These are phyloP conservation scores for Alosa sapidissima DNA, from an alignment of 2,797 vertebrate genomes.

Conservation along the genomic window DNA sequence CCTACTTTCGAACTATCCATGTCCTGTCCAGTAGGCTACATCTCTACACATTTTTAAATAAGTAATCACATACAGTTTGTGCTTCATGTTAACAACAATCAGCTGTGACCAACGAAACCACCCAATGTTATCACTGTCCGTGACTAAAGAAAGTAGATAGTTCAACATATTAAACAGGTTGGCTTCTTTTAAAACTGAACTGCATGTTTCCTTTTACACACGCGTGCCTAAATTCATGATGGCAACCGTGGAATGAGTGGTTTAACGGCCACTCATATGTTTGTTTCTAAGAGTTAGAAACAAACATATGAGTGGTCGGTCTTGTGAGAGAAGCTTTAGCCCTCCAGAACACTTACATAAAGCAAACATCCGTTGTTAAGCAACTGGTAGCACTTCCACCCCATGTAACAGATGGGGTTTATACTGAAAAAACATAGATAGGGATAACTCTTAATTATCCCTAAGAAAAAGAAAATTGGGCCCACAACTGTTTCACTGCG, in stretches of 20 bases:
- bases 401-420: not conserved
- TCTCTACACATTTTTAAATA: not conserved
- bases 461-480: too few relatives aligned
- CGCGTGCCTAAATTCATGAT: too few relatives aligned
- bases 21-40: not conserved
- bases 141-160: too few relatives aligned
- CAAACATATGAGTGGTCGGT: not conserved
- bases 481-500: too few relatives aligned
- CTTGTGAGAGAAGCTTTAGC: not conserved
- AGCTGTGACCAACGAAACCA: too few relatives aligned
- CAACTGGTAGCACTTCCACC: not conserved
- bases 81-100: not conserved
- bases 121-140: too few relatives aligned
- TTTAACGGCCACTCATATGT: too few relatives aligned
- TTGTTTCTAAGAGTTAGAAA: too few relatives aligned
- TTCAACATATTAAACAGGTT: too few relatives aligned
- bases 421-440: not conserved
- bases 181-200: too few relatives aligned
- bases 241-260: too few relatives aligned
- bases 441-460: not conserved
- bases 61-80: not conserved
- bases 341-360: not conserved
- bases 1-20: not conserved
- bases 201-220: too few relatives aligned
- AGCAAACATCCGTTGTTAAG: not conserved